Percentiles rank a stretch among this genome's conserved stretches.
phyloP scores from a whole-genome alignment of 2,888 invertebrate species.

The Lasius fuliginosus region DNA sequence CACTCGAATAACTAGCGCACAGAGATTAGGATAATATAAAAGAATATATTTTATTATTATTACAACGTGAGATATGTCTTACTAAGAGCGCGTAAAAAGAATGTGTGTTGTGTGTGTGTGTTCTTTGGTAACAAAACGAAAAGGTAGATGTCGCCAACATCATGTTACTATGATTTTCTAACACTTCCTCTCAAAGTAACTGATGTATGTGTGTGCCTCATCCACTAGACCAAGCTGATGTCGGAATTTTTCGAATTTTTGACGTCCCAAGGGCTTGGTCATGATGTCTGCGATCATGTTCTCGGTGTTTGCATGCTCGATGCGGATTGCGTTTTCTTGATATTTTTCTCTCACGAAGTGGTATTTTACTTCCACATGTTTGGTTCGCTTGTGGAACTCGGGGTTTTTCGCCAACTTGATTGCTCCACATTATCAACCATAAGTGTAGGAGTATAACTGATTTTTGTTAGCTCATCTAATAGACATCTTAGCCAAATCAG shows the following conservation, averaged over 20 bases:
- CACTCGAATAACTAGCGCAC: no score
- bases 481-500: no score
- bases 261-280: neutral
- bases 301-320: neutral
- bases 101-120: no score
- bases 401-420: neutral
- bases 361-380: neutral
- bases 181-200: neutral
- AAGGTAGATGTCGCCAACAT: no score
- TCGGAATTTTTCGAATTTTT: neutral
- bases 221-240: neutral
- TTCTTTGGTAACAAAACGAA: no score
- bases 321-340: neutral
- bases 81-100: no score
- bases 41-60: no score
- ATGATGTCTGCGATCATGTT: neutral
- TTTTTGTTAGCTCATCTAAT: no score
- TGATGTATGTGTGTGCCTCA: neutral
- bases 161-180: no score
- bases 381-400: neutral
- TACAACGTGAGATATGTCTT: no score
- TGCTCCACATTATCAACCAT: neutral
- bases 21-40: no score
- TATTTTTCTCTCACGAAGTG: neutral
- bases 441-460: no score